phyloP scores from a whole-genome alignment of 2,888 invertebrate species.

The Epicampocera succincta region DNA sequence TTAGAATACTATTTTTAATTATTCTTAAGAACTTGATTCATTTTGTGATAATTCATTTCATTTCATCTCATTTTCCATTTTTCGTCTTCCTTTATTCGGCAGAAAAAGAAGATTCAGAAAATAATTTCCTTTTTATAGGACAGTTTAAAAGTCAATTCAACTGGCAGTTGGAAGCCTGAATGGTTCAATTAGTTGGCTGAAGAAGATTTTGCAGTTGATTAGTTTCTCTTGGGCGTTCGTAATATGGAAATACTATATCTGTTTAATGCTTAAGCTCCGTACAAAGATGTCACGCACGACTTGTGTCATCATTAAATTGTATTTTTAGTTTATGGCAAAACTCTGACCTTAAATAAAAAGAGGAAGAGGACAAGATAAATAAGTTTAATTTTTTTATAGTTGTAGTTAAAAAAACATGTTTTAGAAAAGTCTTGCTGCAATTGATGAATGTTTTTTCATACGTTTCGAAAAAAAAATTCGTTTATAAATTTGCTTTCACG shows the following conservation, averaged over 20 bases:
- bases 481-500: too few relatives aligned
- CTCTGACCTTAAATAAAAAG: too few relatives aligned
- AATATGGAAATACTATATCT: neutral
- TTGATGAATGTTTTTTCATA: too few relatives aligned
- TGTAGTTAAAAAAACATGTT: too few relatives aligned
- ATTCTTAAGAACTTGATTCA: slow-evolving; percentile 23
- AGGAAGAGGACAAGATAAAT: too few relatives aligned
- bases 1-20: slow-evolving; percentile 25
- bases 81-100: neutral
- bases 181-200: slow-evolving; percentile 30
- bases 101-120: neutral
- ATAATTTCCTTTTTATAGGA: slow-evolving; percentile 32
- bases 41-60: slow-evolving; percentile 30
- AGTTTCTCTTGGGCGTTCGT: slow-evolving; percentile 48
- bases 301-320: too few relatives aligned
- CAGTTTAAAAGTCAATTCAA: slow-evolving; percentile 64
- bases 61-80: slow-evolving; percentile 21
- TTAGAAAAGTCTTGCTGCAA: too few relatives aligned
- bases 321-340: too few relatives aligned
- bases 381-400: too few relatives aligned
- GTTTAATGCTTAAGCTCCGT: too few relatives aligned
- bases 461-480: too few relatives aligned
- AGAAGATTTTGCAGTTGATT: slow-evolving; percentile 53
- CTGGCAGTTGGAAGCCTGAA: slow-evolving; percentile 19
- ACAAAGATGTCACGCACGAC: too few relatives aligned